Evolutionary conservation across 2,113 vertebrate genomes (phyloP).

Genomic region (Melanerpes formicivorus): DNA sequence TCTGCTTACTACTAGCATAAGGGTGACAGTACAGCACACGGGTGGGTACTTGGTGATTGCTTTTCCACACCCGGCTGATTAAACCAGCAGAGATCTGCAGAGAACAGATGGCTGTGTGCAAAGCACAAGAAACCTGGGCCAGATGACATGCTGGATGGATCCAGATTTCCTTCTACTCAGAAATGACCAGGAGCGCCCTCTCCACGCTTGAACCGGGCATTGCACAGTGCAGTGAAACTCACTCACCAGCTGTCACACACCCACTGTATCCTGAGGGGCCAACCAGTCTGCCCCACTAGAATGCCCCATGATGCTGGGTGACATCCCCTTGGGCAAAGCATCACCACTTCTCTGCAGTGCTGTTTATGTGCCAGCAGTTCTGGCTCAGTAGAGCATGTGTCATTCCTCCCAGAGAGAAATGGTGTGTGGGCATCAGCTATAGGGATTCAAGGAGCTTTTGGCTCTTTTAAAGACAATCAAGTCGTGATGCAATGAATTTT

Average conservation of each 20-base stretch:
- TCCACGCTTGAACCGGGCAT: background rate
- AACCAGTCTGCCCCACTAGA: background rate
- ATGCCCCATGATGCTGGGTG: background rate
- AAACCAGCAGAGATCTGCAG: background rate
- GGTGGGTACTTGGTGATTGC: background rate
- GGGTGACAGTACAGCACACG: background rate
- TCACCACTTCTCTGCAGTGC: background rate
- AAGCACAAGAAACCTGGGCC: background rate
- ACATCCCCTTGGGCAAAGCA: background rate
- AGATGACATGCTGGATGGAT: background rate
- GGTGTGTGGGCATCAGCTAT: background rate
- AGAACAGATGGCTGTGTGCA: background rate
- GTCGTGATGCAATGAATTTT: background rate
- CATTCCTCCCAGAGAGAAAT: background rate
- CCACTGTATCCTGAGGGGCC: background rate
- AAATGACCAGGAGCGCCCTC: background rate
- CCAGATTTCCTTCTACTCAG: background rate
- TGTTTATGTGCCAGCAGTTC: background rate
- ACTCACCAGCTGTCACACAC: background rate
- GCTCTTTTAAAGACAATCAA: background rate
- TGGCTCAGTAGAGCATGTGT: background rate
- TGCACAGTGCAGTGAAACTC: background rate
- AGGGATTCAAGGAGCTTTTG: background rate
- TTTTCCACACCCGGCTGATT: background rate
- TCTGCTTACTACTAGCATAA: background rate